Evolutionary conservation across 2,888 invertebrate species (phyloP), one percentile per base, ranked within the genome.

Genomic region (Tachina grossa): DNA sequence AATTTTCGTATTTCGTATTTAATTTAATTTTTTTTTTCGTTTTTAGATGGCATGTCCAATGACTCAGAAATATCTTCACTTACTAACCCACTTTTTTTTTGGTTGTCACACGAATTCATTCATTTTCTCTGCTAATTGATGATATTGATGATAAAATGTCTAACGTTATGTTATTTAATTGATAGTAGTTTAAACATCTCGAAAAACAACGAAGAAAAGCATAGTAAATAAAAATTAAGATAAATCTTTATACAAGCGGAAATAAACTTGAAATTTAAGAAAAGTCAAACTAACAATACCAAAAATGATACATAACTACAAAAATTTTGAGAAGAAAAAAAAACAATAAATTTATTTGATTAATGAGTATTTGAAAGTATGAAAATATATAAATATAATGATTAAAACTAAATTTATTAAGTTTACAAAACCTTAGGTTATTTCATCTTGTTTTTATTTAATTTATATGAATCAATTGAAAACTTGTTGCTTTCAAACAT

Each of bases 281-380:
- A 61, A 53, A 8, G 9, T 1, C n/a, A n/a, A n/a, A n/a, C 13
- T 5, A 51, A 11, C 14, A 3, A 51, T 16, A 53, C 6, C 16
- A 53, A 31, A 31, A 31, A 31, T 31, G 31, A 31, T 31, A 31
- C 31, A 31, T 31, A 31, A 31, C 31, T 31, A 31, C 6, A 63
- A 43, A 63, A 31, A 69, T 13, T 68, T 13, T 19, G 19, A 41
- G 6, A 9, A 16, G 45, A 49, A 39, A 68, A 43, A 41, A 16
- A 13, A 45, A 53, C 22, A 41, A 74, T 66, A 74, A 63, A 66
- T 75, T 69, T 31, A 47, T 57, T 71, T 77, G 77, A 83, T 77
- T 76, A 65, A 77, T 76, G 75, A 82, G n/a, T 41, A 39, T n/a
- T 39, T 61, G 43, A 43, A 16, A 43, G 11, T 53, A 53, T 11